Conservation (phyloP, 1,140 invertebrate genomes). For the Apis dorsata region DNA sequence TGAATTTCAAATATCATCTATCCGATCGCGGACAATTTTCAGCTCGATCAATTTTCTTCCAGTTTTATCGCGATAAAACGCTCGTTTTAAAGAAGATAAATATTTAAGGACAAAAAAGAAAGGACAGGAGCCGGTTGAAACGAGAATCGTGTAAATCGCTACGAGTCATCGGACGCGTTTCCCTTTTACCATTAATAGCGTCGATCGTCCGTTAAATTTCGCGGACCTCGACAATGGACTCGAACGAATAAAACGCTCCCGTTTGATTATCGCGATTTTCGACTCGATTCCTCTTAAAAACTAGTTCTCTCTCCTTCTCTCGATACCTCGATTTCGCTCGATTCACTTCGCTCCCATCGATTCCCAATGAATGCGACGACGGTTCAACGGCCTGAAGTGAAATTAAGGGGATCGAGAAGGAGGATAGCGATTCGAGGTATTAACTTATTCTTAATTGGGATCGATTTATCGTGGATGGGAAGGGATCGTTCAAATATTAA, state of each 20-base stretch:
- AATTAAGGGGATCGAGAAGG: neutral
- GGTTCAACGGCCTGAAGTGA: neutral
- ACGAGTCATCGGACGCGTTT: slow-evolving; percentile 56
- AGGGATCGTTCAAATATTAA: slow-evolving; percentile 31
- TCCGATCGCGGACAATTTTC: no score
- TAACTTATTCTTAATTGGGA: slow-evolving; percentile 38
- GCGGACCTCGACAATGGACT: slow-evolving; percentile 40
- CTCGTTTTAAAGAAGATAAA: slow-evolving; percentile 14
- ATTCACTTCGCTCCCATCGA: neutral
- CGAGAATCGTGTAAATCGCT: slow-evolving; percentile 1
- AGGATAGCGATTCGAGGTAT: neutral
- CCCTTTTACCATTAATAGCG: slow-evolving; percentile 39
- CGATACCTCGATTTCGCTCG: neutral
- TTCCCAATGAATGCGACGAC: neutral
- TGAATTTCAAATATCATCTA: no score
- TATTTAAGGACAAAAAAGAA: neutral
- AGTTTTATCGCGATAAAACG: neutral
- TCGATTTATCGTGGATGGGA: slow-evolving; percentile 21
- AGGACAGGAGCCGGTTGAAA: neutral
- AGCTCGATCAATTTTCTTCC: neutral
- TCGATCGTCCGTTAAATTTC: slow-evolving; percentile 59
- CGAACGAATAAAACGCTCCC: slow-evolving; percentile 36
- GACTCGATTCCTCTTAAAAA: slow-evolving; percentile 17
- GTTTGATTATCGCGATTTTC: slow-evolving; percentile 61
- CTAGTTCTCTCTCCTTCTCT: neutral